Evolutionary conservation across 2,797 vertebrate genomes (phyloP).

Genomic region (Catharus ustulatus): DNA sequence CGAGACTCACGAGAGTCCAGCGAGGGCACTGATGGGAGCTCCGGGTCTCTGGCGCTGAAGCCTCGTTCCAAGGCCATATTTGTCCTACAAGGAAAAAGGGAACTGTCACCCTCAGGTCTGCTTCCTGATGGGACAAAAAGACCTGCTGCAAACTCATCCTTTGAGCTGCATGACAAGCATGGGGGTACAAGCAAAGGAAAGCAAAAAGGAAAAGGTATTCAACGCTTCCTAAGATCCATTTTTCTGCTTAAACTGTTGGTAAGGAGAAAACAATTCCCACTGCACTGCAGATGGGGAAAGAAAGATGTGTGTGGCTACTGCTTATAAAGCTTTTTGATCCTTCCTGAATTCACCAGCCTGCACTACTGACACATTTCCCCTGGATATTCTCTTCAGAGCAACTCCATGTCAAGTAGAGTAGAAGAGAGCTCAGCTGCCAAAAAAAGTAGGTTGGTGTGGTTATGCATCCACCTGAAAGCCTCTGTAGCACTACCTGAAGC

Average conservation of each 20-base stretch:
- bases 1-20: constrained; percentile 93
- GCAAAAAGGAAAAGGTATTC: constrained; percentile 53
- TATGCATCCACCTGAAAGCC: neutral
- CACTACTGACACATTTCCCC: neutral
- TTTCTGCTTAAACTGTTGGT: neutral
- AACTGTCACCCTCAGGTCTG: constrained; percentile 3
- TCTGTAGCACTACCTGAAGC: neutral
- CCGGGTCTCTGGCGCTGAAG: constrained; percentile 93
- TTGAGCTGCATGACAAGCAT: constrained; percentile 67
- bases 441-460: neutral
- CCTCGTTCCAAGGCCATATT: constrained; percentile 94
- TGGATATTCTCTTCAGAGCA: neutral
- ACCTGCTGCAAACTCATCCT: constrained; percentile 47
- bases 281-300: neutral
- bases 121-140: constrained; percentile 1
- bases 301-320: neutral
- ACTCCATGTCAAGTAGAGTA: neutral
- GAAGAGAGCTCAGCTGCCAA: neutral
- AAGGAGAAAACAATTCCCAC: constrained; percentile 10
- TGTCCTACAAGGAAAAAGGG: constrained; percentile 83
- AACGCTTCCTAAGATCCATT: neutral
- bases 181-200: constrained; percentile 66
- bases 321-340: neutral
- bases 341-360: neutral
- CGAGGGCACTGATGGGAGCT: constrained; percentile 88